Base-by-base conservation (phyloP, 1,140 invertebrate genomes). In the Meloidogyne floridensis region DNA sequence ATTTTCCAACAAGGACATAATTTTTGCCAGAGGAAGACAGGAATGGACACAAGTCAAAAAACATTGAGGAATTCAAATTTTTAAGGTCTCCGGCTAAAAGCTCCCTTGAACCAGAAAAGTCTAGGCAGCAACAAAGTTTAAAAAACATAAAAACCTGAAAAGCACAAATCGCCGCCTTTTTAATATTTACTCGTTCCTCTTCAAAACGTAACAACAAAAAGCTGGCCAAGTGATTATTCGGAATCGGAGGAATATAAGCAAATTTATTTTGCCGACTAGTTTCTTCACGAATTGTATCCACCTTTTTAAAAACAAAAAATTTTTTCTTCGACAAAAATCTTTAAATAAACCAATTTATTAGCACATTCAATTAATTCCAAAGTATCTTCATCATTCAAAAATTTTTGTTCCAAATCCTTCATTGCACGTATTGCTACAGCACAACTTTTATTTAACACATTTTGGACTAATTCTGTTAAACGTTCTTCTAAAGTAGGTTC, bases 161-260 rank as follows among this genome's bases (percentile, higher is more conserved):
- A 8, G 77, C 72, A 69, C 77, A 79, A 79, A 79, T 79, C n/a
- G 77, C 77, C 20, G 77, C 54, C 51, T 72, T 79, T 20, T 79
- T 79, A 32, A 79, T n/a, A 47, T 79, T 79, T 11, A 79, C 77
- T 2, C 77, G 65, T 15, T 79, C 77, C 65, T 79, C 77, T 43
- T 71, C 77, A 79, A 69, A 79, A 11, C 77, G 54, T 18, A 51
- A 42, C 20, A 79, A 72, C 13, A 79, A 47, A 47, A 79, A 79
- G 18, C 53, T 79, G 77, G 72, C 59, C 65, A 79, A n/a, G 72
- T 79, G 77, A 53, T 65, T 65, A n/a, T 71, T 65, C 11, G 77
- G 77, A 13, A 72, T 32, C 0, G 77, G 65, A 2, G 42, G 43
- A 69, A 15, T 11, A 71, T 69, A 79, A 42, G 54, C 11, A 51